A percentile compares a stretch with the other conserved stretches of the same genome.
These are phyloP conservation scores for pig (Sus scrofa) DNA, from an alignment of 2,113 vertebrate species.

Conservation along the genomic window T2T-Sscrofa CM000815.6:86464501-86465000, in stretches of 20 bases:
- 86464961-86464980: not conserved
- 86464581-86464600: constrained; percentile 28
- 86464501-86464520: not conserved
- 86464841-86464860: not conserved
- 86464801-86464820: not conserved
- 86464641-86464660: constrained; percentile 46
- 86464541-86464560: not conserved
- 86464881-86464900: not conserved
- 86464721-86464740: not conserved
- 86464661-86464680: constrained; percentile 55
- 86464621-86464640: constrained; percentile 14
- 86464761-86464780: not conserved
- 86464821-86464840: not conserved
- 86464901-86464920: not conserved
- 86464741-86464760: too few species aligned
- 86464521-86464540: not conserved
- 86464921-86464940: not conserved
- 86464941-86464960: not conserved
- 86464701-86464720: not conserved
- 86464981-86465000: not conserved
- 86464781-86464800: not conserved
- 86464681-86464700: not conserved
- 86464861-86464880: constrained; percentile 31
- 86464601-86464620: not conserved
- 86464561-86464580: not conserved